phyloP scores from a whole-genome alignment of 53 echinoderm and acorn worm genomes.

The Paelopatides confundens region DNA sequence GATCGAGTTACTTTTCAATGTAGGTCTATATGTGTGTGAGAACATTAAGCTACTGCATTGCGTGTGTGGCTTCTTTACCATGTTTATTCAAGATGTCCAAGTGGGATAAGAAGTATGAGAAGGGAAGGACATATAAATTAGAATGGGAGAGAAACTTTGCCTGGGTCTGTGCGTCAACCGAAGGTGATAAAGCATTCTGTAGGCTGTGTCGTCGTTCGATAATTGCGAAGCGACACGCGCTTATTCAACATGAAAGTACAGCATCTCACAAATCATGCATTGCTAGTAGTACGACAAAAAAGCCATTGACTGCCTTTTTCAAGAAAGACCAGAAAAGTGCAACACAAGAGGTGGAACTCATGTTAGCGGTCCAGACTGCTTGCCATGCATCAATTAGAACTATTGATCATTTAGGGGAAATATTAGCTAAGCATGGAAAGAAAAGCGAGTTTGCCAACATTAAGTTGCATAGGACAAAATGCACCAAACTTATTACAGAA shows the following conservation, averaged over 20 bases:
- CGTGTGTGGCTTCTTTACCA: too few species aligned
- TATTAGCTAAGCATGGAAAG: not conserved
- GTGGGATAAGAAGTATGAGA: conserved; percentile 37
- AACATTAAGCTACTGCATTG: too few species aligned
- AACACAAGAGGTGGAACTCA: not conserved
- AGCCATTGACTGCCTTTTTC: too few species aligned
- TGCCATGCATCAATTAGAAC: not conserved
- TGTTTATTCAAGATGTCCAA: conserved; percentile 40
- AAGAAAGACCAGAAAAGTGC: not conserved
- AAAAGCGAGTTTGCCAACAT: not conserved
- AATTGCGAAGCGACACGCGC: not conserved
- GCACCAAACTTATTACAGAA: conserved; percentile 27
- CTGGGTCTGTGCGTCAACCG: conserved; percentile 7
- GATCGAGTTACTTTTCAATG: too few species aligned
- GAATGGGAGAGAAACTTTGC: conserved; percentile 32
- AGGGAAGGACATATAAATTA: conserved; percentile 14
- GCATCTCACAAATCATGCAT: not conserved
- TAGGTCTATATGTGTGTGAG: too few species aligned
- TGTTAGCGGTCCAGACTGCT: not conserved
- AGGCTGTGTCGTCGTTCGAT: not conserved
- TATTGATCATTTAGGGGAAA: conserved; percentile 21
- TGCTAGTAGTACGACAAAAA: too few species aligned
- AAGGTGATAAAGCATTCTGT: conserved; percentile 43
- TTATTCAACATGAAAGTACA: not conserved
- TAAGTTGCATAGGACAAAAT: conserved; percentile 11